Conservation (phyloP, 2,797 vertebrate species). For the Fringilla coelebs region DNA sequence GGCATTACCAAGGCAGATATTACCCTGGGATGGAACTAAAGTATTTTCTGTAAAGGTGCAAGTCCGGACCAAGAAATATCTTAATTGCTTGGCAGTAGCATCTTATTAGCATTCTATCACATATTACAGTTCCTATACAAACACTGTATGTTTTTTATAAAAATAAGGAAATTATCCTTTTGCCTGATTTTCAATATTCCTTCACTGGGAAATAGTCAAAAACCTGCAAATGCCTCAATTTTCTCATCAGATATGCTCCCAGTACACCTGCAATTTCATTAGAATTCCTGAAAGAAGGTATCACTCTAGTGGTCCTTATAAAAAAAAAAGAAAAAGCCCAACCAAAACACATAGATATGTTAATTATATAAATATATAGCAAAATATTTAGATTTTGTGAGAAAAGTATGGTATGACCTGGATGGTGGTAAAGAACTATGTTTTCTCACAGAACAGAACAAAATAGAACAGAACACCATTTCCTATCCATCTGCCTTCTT, state of each 20-base stretch:
- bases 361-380: background rate
- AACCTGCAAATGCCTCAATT: background rate
- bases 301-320: background rate
- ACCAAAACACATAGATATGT: background rate
- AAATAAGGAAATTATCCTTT: background rate
- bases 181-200: background rate
- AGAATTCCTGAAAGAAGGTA: background rate
- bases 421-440: background rate
- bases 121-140: background rate
- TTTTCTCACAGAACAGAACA: background rate
- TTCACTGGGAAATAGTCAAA: background rate
- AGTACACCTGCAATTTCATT: background rate
- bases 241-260: background rate
- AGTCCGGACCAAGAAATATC: background rate
- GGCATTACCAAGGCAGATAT: background rate
- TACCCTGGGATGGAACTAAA: background rate
- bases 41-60: background rate
- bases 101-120: background rate
- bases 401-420: background rate
- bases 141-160: background rate
- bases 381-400: background rate
- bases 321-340: background rate
- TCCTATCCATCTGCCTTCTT: background rate
- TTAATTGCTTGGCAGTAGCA: background rate
- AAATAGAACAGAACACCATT: background rate